Conservation (phyloP, 2,797 vertebrate species). For the Lophius americanus region DNA sequence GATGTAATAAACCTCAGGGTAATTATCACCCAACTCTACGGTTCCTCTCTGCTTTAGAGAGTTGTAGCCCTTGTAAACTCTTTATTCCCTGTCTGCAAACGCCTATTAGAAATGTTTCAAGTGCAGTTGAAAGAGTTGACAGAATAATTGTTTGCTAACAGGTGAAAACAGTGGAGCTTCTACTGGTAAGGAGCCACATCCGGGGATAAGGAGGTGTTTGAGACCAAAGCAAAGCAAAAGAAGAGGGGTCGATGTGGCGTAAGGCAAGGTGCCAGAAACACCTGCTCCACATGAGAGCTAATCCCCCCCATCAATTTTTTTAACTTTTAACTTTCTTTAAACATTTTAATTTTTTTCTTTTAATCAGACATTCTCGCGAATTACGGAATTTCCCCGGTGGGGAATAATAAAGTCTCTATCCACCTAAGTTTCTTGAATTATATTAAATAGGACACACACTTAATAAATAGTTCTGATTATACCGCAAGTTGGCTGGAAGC, state of each 20-base stretch:
- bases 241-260: too few relatives aligned
- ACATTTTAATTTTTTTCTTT: too few relatives aligned
- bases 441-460: too few relatives aligned
- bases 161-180: too few relatives aligned
- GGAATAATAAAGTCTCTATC: too few relatives aligned
- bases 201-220: background rate
- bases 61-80: background rate
- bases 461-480: background rate
- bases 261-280: too few relatives aligned
- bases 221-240: background rate
- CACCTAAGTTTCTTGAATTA: too few relatives aligned
- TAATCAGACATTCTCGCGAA: too few relatives aligned
- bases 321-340: too few relatives aligned
- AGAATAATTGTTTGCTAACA: background rate
- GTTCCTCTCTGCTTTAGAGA: background rate
- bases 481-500: background rate
- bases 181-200: background rate
- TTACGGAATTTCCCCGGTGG: too few relatives aligned
- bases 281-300: too few relatives aligned
- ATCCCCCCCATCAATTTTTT: too few relatives aligned
- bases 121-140: background rate
- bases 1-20: background rate
- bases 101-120: background rate
- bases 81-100: background rate
- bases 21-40: background rate